These are phyloP conservation scores for Sebastes oblongus DNA, from an alignment of 2,797 vertebrate species.

Conservation along the genomic window DNA sequence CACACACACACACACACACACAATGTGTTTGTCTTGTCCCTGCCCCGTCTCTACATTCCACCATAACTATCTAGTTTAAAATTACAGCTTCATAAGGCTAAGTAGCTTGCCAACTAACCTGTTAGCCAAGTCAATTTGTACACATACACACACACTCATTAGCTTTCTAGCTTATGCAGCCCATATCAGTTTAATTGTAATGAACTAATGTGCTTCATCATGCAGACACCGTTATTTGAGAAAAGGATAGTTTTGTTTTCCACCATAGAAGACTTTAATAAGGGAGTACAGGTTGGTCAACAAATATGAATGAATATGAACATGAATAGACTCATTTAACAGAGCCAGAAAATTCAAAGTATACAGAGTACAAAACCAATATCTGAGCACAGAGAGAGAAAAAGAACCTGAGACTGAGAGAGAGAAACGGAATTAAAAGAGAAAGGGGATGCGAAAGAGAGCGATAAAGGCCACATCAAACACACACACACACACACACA, in stretches of 20 bases:
- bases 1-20: conserved; percentile 1
- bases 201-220: neutral
- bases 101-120: conserved; percentile 42
- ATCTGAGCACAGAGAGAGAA: neutral
- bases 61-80: conserved; percentile 52
- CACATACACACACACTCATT: conserved; percentile 13
- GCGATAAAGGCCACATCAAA: neutral
- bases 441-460: neutral
- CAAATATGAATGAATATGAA: neutral
- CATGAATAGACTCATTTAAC: neutral
- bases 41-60: conserved; percentile 6
- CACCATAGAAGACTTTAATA: neutral
- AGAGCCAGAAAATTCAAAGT: neutral
- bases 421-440: neutral
- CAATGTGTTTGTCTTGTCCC: neutral
- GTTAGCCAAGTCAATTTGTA: conserved; percentile 51
- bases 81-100: conserved; percentile 36
- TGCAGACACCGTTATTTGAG: neutral
- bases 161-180: conserved; percentile 3
- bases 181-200: conserved; percentile 9
- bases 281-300: neutral
- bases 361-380: neutral
- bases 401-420: neutral
- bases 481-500: neutral
- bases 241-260: neutral